Base-by-base conservation (phyloP, 2,797 vertebrate species). In the Xyrichtys novacula region DNA sequence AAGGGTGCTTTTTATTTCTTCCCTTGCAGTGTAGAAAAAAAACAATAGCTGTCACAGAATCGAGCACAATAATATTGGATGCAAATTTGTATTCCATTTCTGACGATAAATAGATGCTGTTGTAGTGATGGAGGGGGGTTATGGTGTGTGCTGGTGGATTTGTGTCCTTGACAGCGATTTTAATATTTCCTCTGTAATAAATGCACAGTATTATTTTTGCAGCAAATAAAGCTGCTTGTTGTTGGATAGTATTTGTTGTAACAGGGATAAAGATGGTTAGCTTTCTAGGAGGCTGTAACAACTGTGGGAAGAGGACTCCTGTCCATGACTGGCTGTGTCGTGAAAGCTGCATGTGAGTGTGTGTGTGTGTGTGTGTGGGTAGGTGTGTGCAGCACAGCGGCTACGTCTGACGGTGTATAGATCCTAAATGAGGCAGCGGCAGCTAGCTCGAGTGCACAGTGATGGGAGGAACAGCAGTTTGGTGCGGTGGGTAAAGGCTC, bases 361-460 rank as follows among this genome's bases (percentile, higher is more conserved):
- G 32, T 34, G 32, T 34, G 32, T 2, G 36, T 55, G 38, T 22
- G 31, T 29, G 53, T 42, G 71, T 38, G 14, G 32, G 10, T 34
- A 12, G 31, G 65, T n/a, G 61, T 72, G 76, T 32, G 47, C 19
- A 32, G 49, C 20, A 46, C 44, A 50, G 44, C 46, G 19, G 36
- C 72, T 68, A 53, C 11, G 29, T 66, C 75, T 72, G 71, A 39
- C 65, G 76, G 72, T 76, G 62, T 64, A 4, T 67, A 43, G 49
- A 59, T 78, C 57, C 68, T 83, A 72, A 84, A 71, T 70, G 80
- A 73, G 62, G 66, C 70, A 79, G 71, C 78, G 19, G 80, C 68
- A 85, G 83, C 77, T 73, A 80, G 81, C 76, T 82, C 59, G 53
- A 44, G 59, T 70, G 57, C 70, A 75, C 52, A 62, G 48, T 53